phyloP scores from a whole-genome alignment of 2,797 vertebrate genomes.

The Lacerta agilis region DNA sequence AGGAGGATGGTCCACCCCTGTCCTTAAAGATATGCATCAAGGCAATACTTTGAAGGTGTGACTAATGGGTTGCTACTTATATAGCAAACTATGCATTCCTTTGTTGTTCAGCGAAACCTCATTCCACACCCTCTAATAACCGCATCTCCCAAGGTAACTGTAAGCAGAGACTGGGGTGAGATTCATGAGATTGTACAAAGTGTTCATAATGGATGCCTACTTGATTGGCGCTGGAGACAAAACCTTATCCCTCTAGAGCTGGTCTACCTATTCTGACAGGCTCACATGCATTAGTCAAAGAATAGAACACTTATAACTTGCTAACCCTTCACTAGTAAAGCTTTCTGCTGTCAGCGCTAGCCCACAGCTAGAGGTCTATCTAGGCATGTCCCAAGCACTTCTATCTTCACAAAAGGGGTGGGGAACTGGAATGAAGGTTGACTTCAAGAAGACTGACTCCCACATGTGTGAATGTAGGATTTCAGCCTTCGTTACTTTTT shows the following conservation, averaged over 20 bases:
- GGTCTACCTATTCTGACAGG: background rate
- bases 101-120: conserved; percentile 6
- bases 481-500: background rate
- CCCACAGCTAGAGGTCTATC: background rate
- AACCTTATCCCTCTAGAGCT: background rate
- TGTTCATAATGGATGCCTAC: conserved; percentile 1
- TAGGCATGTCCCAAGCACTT: background rate
- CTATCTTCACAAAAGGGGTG: background rate
- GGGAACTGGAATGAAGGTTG: background rate
- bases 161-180: background rate
- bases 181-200: conserved; percentile 4
- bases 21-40: conserved; percentile 20
- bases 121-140: conserved; percentile 3
- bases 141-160: background rate
- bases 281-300: background rate
- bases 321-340: background rate
- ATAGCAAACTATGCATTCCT: background rate
- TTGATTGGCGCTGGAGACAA: background rate
- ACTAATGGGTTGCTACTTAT: background rate
- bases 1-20: background rate
- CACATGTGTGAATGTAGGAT: background rate
- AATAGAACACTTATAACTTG: conserved; percentile 9
- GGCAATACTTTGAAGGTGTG: conserved; percentile 9
- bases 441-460: background rate
- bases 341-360: background rate